Percentiles rank a stretch among this genome's conserved stretches.
Conservation (phyloP, 2,888 invertebrate genomes). For the Colostygia pectinataria region DNA sequence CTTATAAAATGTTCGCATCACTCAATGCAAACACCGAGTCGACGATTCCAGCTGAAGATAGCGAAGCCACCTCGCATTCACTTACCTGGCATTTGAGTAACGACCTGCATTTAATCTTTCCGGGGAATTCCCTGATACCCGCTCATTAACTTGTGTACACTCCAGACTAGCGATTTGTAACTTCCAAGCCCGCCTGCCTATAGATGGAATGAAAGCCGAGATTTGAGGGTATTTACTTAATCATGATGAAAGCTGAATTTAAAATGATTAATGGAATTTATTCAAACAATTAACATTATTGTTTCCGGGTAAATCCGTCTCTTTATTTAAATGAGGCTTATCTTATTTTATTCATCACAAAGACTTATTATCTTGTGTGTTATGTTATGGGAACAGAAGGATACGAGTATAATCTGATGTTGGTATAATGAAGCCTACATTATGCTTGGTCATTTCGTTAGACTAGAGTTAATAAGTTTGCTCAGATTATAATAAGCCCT, state of each 20-base stretch:
- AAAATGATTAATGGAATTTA: constrained; percentile 29
- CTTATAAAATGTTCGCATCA: constrained; percentile 17
- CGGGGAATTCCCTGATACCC: constrained; percentile 72
- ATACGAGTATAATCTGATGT: too few relatives aligned
- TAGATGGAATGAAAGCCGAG: constrained; percentile 65
- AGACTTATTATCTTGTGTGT: background rate
- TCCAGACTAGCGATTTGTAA: constrained; percentile 76
- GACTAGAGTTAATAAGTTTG: too few relatives aligned
- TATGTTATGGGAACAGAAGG: too few relatives aligned
- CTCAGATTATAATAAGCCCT: too few relatives aligned
- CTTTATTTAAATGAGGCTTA: constrained; percentile 6
- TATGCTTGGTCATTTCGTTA: too few relatives aligned
- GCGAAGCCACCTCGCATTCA: constrained; percentile 31
- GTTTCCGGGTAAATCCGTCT: constrained; percentile 1
- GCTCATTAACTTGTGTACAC: constrained; percentile 79
- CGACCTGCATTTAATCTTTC: constrained; percentile 75
- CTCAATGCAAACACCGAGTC: constrained; percentile 21
- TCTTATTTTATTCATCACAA: constrained; percentile 1
- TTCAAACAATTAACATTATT: constrained; percentile 14
- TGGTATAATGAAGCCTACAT: too few relatives aligned
- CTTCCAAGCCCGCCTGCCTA: constrained; percentile 67
- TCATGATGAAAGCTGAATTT: constrained; percentile 29
- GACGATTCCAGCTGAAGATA: constrained; percentile 18
- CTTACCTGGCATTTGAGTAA: constrained; percentile 64
- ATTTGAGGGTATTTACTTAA: constrained; percentile 43